Conservation (phyloP, 2,113 vertebrate genomes). For the Rhinoderma darwinii region DNA sequence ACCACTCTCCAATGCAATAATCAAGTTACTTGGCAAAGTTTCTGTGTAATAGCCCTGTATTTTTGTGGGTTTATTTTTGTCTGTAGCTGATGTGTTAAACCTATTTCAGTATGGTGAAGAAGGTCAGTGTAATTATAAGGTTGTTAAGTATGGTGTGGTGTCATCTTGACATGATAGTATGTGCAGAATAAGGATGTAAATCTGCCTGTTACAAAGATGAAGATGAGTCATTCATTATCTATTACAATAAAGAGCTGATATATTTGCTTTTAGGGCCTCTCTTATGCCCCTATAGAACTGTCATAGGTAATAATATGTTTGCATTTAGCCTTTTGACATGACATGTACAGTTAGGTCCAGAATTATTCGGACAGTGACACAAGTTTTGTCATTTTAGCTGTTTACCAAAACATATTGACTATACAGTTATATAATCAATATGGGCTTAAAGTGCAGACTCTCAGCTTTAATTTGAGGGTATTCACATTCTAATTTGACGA, state of each 20-base stretch:
- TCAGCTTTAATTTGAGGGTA: too few species aligned
- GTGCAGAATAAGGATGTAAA: slow-evolving; percentile 25
- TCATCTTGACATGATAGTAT: slow-evolving; percentile 50
- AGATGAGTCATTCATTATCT: slow-evolving; percentile 28
- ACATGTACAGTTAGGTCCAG: background rate
- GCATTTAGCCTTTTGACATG: background rate
- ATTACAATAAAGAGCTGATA: background rate
- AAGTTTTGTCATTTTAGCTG: too few species aligned
- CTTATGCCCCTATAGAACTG: background rate
- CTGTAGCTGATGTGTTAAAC: slow-evolving; percentile 5
- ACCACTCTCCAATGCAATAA: background rate
- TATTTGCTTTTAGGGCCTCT: background rate
- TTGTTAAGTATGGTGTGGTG: slow-evolving; percentile 18
- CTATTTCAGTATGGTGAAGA: slow-evolving; percentile 5
- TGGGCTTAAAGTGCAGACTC: too few species aligned
- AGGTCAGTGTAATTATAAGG: slow-evolving; percentile 37
- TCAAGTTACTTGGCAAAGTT: background rate
- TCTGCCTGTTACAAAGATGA: slow-evolving; percentile 19
- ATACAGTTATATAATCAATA: too few species aligned
- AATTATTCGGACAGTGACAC: too few species aligned
- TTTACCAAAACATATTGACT: too few species aligned
- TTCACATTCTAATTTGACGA: too few species aligned
- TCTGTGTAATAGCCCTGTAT: background rate
- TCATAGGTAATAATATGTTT: background rate
- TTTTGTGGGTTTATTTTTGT: background rate